Percentiles rank a stretch among this genome's conserved stretches.
Evolutionary conservation across 1,140 invertebrate genomes (phyloP).

Genomic region (Oncopeltus fasciatus): DNA sequence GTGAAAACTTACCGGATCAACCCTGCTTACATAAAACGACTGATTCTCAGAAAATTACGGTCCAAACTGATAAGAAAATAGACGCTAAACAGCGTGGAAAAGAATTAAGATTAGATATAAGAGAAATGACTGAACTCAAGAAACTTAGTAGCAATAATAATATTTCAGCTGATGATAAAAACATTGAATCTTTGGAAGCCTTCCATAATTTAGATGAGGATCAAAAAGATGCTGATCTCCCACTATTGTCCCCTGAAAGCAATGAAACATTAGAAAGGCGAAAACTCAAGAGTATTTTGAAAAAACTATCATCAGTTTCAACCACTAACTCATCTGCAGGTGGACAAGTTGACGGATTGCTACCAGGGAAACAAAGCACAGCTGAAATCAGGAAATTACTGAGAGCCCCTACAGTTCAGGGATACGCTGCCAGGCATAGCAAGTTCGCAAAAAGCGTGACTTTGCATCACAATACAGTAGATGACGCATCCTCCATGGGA

Average conservation of each 20-base stretch:
- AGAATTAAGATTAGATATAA: not conserved
- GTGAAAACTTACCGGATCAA: not conserved
- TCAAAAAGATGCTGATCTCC: not conserved
- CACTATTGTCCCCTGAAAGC: slow-evolving; percentile 44
- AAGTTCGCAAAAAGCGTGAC: slow-evolving; percentile 79
- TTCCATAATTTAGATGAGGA: too few relatives aligned
- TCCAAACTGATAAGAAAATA: not conserved
- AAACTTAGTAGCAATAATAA: not conserved
- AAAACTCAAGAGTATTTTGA: slow-evolving; percentile 70
- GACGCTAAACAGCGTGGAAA: too few relatives aligned
- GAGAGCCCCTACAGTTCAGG: slow-evolving; percentile 65
- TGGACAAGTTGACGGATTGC: slow-evolving; percentile 28
- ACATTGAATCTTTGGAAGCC: not conserved
- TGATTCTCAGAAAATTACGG: not conserved
- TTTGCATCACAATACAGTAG: slow-evolving; percentile 68
- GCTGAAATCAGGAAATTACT: slow-evolving; percentile 38
- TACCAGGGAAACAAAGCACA: slow-evolving; percentile 32
- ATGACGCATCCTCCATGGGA: slow-evolving; percentile 45
- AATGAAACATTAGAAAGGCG: slow-evolving; percentile 70
- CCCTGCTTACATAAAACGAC: not conserved
- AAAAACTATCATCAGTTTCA: slow-evolving; percentile 45
- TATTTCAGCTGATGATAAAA: not conserved
- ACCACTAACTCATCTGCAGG: slow-evolving; percentile 22
- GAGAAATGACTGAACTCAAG: not conserved
- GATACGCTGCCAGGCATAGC: slow-evolving; percentile 70